A percentile compares a stretch with the other conserved stretches of the same genome.
These are phyloP conservation scores for Cromileptes altivelis DNA, from an alignment of 2,113 vertebrate genomes.

Conservation along the genomic window DNA sequence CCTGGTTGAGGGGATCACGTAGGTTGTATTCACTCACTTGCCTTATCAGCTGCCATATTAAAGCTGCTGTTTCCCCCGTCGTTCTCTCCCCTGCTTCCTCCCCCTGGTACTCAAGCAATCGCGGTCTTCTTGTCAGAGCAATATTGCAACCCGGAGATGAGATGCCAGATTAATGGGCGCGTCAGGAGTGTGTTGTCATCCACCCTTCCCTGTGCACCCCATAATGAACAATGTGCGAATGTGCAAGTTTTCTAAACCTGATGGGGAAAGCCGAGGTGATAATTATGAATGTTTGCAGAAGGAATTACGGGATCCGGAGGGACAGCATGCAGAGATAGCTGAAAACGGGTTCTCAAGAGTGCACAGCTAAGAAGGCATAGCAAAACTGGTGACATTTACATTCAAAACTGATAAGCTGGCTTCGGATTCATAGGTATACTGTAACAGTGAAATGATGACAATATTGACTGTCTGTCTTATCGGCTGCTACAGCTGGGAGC, in stretches of 20 bases:
- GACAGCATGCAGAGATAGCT: conserved; percentile 14
- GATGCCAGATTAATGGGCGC: conserved; percentile 64
- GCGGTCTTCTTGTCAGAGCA: conserved; percentile 39
- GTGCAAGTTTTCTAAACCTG: conserved; percentile 4
- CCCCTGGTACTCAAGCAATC: conserved; percentile 41
- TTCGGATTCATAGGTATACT: conserved; percentile 12
- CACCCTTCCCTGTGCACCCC: conserved; percentile 5
- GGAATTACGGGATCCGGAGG: not conserved
- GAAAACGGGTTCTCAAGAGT: conserved; percentile 14
- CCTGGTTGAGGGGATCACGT: conserved; percentile 40
- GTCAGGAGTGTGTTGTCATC: conserved; percentile 48
- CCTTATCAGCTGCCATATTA: conserved; percentile 68
- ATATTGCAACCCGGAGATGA: conserved; percentile 58
- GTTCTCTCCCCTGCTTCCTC: not conserved
- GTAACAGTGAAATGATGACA: conserved; percentile 29
- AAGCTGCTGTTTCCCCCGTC: conserved; percentile 36
- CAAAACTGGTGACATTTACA: conserved; percentile 51
- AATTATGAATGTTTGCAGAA: conserved; percentile 51
- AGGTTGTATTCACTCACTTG: conserved; percentile 54
- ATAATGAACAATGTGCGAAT: conserved; percentile 9
- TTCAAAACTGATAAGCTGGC: conserved; percentile 28
- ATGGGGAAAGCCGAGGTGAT: conserved; percentile 35
- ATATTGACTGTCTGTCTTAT: conserved; percentile 43
- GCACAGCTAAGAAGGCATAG: conserved; percentile 14
- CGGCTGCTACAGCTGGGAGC: not conserved